Conservation (phyloP, 2,888 invertebrate species). For the Thelaira solivaga region DNA sequence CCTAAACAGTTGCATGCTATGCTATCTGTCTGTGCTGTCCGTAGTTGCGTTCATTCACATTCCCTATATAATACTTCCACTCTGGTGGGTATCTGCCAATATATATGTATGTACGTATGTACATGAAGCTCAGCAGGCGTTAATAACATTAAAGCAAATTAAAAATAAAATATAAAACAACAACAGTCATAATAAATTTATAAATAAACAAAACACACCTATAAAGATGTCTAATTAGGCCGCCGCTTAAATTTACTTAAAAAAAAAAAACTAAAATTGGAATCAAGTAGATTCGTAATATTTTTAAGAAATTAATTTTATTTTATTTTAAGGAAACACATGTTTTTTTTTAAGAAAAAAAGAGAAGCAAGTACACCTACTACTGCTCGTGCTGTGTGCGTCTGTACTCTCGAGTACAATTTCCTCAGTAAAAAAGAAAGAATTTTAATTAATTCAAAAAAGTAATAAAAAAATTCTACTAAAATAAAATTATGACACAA, state of each 20-base stretch:
- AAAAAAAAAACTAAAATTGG: conserved; percentile 1
- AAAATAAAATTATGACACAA: conserved; percentile 39
- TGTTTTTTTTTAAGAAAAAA: conserved; percentile 11
- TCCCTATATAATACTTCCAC: background rate
- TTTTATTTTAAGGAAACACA: conserved; percentile 22
- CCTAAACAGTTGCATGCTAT: background rate
- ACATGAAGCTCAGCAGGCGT: conserved; percentile 49
- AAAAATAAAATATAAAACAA: conserved; percentile 14
- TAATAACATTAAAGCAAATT: conserved; percentile 40
- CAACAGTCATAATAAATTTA: background rate
- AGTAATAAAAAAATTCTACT: background rate
- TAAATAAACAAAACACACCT: conserved; percentile 56
- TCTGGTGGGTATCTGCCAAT: conserved; percentile 12
- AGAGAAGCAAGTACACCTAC: too few relatives aligned
- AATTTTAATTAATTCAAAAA: conserved; percentile 5
- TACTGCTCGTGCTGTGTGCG: too few relatives aligned
- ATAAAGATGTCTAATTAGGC: conserved; percentile 60
- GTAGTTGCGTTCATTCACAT: conserved; percentile 1
- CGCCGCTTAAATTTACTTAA: conserved; percentile 35
- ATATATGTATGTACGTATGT: too few relatives aligned
- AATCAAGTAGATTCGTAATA: conserved; percentile 14
- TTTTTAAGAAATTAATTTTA: background rate
- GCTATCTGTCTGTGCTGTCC: background rate
- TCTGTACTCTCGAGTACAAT: conserved; percentile 7
- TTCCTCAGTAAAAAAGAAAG: background rate